These are phyloP conservation scores for Acromyrmex heyeri DNA, from an alignment of 1,140 invertebrate species.

Conservation along the genomic window DNA sequence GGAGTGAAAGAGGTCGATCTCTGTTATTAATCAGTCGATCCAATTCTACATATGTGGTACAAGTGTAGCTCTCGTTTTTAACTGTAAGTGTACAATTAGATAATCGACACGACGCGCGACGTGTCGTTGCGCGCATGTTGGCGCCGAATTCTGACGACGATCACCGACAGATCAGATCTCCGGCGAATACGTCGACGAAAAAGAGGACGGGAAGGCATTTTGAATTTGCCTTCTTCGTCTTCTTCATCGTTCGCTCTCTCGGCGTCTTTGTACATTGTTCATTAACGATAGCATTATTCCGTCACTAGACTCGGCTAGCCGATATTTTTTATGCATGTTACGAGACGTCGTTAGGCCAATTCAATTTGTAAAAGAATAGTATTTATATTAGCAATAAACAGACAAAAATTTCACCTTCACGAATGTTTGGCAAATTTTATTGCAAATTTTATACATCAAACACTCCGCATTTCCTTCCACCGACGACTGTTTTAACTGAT, in stretches of 20 bases:
- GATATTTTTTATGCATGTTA: constrained; percentile 78
- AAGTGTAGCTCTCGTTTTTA: constrained; percentile 47
- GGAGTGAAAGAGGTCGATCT: neutral
- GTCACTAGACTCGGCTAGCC: constrained; percentile 70
- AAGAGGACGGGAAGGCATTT: neutral
- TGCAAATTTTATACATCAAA: neutral
- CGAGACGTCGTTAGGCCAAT: constrained; percentile 70
- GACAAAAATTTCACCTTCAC: constrained; percentile 45
- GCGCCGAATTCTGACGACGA: constrained; percentile 29
- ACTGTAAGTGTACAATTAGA: constrained; percentile 49
- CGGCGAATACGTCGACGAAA: neutral
- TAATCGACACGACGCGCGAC: constrained; percentile 20
- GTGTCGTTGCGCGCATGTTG: constrained; percentile 8
- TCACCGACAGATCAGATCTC: constrained; percentile 13
- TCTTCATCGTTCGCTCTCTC: constrained; percentile 1
- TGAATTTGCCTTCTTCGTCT: neutral
- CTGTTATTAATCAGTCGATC: constrained; percentile 26
- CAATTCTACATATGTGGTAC: constrained; percentile 24
- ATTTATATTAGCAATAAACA: constrained; percentile 84
- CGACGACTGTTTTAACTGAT: neutral
- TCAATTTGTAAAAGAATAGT: constrained; percentile 82
- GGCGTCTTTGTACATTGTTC: constrained; percentile 60
- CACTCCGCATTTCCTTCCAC: too few relatives aligned
- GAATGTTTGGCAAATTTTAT: neutral
- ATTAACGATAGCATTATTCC: constrained; percentile 61